phyloP scores from a whole-genome alignment of 2,797 vertebrate genomes.

The Lutjanus campechanus region DNA sequence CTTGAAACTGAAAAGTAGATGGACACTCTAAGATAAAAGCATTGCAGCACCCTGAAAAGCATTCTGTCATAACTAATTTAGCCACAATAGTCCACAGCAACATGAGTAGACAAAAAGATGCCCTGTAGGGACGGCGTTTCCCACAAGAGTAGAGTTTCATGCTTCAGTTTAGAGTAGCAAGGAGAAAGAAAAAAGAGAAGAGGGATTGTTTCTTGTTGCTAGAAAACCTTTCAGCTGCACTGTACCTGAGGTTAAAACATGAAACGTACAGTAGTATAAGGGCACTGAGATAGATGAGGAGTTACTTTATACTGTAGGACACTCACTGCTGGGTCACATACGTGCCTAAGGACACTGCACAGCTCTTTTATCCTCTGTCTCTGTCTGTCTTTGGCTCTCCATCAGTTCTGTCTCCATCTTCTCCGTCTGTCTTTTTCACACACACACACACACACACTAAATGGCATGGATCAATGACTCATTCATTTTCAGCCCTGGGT shows the following conservation, averaged over 20 bases:
- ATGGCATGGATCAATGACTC: constrained; percentile 58
- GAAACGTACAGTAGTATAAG: not conserved
- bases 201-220: constrained; percentile 2
- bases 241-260: not conserved
- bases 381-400: constrained; percentile 14
- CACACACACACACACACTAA: constrained; percentile 15
- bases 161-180: constrained; percentile 2
- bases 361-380: constrained; percentile 17
- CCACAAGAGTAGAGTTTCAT: constrained; percentile 48
- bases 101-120: not conserved
- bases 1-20: not conserved
- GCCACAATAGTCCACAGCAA: constrained; percentile 3
- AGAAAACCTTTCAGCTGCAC: constrained; percentile 8
- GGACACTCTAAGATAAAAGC: not conserved
- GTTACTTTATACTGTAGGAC: constrained; percentile 39
- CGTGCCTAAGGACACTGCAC: constrained; percentile 30
- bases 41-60: not conserved
- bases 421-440: not conserved
- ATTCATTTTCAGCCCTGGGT: constrained; percentile 57
- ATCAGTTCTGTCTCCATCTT: constrained; percentile 18
- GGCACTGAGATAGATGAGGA: constrained; percentile 14
- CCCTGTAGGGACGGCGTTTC: constrained; percentile 24
- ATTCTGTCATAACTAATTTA: not conserved
- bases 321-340: constrained; percentile 31
- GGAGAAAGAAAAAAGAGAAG: not conserved